phyloP scores from a whole-genome alignment of 2,888 invertebrate species.

The Sinhomidia bicolor region DNA sequence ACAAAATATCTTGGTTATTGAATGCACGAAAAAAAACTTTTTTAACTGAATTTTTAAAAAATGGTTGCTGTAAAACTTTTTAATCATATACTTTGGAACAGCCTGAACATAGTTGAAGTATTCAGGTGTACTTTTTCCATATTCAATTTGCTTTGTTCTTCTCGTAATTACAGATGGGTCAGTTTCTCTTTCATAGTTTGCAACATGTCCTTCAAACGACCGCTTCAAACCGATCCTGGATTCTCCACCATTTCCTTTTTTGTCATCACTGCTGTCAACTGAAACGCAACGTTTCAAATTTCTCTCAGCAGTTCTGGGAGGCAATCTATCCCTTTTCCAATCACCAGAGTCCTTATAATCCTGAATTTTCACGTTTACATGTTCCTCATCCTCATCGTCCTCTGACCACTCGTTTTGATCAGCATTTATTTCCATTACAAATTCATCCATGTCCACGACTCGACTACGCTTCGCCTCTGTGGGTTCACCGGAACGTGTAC shows the following conservation, averaged over 20 bases:
- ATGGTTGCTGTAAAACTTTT: neutral
- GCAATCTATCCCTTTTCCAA: neutral
- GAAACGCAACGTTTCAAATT: neutral
- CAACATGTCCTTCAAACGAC: conserved; percentile 35
- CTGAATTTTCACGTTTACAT: conserved; percentile 58
- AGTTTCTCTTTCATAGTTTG: conserved; percentile 74
- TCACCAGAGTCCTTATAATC: conserved; percentile 11
- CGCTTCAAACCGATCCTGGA: conserved; percentile 37
- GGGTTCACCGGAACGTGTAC: neutral
- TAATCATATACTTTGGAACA: conserved; percentile 76
- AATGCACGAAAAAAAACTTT: too few relatives aligned
- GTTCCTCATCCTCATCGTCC: conserved; percentile 51
- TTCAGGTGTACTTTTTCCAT: conserved; percentile 78
- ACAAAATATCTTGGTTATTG: too few relatives aligned
- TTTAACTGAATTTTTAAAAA: too few relatives aligned
- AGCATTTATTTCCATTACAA: neutral
- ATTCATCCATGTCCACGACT: conserved; percentile 39
- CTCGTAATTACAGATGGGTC: conserved; percentile 73
- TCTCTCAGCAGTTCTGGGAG: neutral
- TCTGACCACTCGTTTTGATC: conserved; percentile 39
- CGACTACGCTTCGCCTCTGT: conserved; percentile 64
- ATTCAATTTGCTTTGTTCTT: conserved; percentile 78
- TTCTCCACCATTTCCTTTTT: neutral
- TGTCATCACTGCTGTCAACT: neutral
- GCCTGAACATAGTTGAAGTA: conserved; percentile 75